phyloP scores from a whole-genome alignment of 2,888 invertebrate genomes.

The Euplexia lucipara region DNA sequence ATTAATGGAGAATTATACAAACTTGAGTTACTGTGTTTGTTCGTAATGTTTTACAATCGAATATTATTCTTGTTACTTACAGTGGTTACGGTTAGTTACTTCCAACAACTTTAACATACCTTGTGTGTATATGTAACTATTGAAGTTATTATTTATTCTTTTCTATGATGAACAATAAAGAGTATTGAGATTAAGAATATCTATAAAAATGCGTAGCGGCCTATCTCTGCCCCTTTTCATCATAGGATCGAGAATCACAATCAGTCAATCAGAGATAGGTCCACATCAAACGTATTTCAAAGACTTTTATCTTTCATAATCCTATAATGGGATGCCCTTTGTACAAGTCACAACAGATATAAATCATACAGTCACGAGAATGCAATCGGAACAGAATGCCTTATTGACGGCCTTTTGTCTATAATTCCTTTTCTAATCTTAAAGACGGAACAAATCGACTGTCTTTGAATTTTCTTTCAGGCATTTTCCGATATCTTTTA shows the following conservation, averaged over 20 bases:
- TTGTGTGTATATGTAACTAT: too few relatives aligned
- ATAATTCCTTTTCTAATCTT: constrained; percentile 18
- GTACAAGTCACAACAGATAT: constrained; percentile 2
- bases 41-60: not conserved
- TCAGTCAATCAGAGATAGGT: not conserved
- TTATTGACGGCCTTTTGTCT: constrained; percentile 28
- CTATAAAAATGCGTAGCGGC: too few relatives aligned
- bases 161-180: too few relatives aligned
- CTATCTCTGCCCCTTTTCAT: too few relatives aligned
- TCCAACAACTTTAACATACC: not conserved
- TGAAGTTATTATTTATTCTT: too few relatives aligned
- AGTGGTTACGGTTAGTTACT: too few relatives aligned
- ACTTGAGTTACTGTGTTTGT: constrained; percentile 13
- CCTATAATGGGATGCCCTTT: constrained; percentile 3
- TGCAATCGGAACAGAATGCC: constrained; percentile 12
- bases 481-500: constrained; percentile 22
- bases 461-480: constrained; percentile 26
- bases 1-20: constrained; percentile 18
- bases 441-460: constrained; percentile 18
- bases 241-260: not conserved
- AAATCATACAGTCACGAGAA: constrained; percentile 19
- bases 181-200: too few relatives aligned
- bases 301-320: constrained; percentile 6
- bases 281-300: not conserved
- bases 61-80: too few relatives aligned